Evolutionary conservation across 2,113 vertebrate genomes (phyloP), one percentile per base, ranked within the genome.

Genomic region (Cryptotis parvus): DNA sequence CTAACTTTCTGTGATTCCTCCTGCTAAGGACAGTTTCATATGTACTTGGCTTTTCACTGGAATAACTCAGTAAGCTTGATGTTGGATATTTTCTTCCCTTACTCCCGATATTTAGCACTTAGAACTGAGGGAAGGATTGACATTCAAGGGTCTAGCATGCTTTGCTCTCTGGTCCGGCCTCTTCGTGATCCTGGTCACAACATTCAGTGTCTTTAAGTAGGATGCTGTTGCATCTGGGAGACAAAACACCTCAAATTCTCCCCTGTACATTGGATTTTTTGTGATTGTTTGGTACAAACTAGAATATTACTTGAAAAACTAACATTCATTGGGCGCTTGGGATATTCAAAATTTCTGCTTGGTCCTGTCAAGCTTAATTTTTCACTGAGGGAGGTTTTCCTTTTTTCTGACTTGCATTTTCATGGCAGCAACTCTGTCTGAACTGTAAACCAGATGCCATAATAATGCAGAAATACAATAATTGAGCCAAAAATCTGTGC

Each of bases 371-470:
- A 90, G 68, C 45, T 84, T 87, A 69, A 89, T 93, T 93, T 93
- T 91, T 90, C 45, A 69, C 10, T 76, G 79, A 79, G n/a, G 33
- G 69, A 87, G 41, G 20, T 89, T 73, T 61, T 92, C 58, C 63
- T 85, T 90, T 83, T 89, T 52, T 91, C 77, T 73, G 65, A 87
- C 70, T 87, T 63, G 31, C 70, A 87, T 94, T 93, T 92, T 92
- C 86, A 80, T 74, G 87, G 29, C 33, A 84, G 45, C 49, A 41
- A 12, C n/a, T 89, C 81, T 83, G 35, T 26, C 27, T 20, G 69
- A 26, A 63, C 91, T 94, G 91, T 33, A 84, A 78, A 74, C 93
- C 90, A 94, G 91, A 96, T 92, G 87, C 84, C 81, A 76, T 58
- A 81, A 66, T 70, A 88, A 94, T 84, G 52, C 37, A 89, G 66